Conservation (phyloP, 2,113 vertebrate species). For the Scopus umbretta region DNA sequence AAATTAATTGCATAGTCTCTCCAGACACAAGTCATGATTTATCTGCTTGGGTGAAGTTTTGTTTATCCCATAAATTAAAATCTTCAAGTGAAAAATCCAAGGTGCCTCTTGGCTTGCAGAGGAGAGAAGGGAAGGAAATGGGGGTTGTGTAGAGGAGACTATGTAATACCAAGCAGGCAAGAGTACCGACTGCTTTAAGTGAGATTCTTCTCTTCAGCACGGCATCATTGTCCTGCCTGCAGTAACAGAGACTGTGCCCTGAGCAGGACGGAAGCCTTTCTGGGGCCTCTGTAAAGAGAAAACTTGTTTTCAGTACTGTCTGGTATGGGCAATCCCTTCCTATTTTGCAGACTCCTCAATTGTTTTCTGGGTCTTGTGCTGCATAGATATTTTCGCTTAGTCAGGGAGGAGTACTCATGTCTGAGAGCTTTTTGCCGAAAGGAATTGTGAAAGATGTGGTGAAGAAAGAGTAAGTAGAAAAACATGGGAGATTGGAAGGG, state of each 20-base stretch:
- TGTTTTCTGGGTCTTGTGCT: not conserved
- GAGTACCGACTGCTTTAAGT: not conserved
- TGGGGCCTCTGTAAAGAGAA: not conserved
- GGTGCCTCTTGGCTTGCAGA: not conserved
- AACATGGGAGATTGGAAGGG: not conserved
- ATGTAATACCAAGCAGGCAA: fast-evolving
- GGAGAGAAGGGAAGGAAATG: not conserved
- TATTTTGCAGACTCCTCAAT: not conserved
- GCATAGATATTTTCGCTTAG: not conserved
- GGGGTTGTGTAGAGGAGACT: not conserved
- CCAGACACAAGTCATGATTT: not conserved
- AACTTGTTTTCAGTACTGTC: not conserved
- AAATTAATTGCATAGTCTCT: not conserved
- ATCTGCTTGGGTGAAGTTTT: not conserved
- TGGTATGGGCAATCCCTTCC: not conserved
- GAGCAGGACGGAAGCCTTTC: not conserved
- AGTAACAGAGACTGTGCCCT: not conserved
- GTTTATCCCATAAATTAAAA: slow-evolving; percentile 3
- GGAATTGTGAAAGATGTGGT: not conserved
- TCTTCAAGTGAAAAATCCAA: not conserved
- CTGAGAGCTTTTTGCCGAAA: not conserved
- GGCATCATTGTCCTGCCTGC: not conserved
- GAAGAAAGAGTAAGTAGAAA: not conserved
- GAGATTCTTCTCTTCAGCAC: not conserved
- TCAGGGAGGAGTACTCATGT: not conserved